These are phyloP conservation scores for Podarcis siculus DNA, from an alignment of 2,797 vertebrate species.

Conservation along the genomic window DNA sequence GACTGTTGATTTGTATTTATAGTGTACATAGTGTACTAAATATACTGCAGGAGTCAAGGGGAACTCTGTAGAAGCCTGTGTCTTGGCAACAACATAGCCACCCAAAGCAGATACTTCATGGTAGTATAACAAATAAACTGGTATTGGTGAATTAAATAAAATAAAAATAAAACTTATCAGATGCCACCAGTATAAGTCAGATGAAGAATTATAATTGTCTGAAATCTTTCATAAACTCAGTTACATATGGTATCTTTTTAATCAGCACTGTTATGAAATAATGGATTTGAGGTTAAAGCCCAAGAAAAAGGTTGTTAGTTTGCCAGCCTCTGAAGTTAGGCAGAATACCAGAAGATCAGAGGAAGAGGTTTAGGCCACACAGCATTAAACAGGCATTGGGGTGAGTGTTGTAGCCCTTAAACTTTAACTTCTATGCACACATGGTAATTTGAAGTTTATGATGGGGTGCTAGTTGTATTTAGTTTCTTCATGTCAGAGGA, in stretches of 20 bases:
- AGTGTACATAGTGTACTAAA: neutral
- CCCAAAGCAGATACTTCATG: too few species aligned
- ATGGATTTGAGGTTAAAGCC: neutral
- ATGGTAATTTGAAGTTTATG: neutral
- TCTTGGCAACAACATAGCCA: neutral
- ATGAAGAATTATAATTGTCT: neutral
- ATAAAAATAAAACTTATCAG: neutral
- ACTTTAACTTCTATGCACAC: neutral
- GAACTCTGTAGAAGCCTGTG: neutral
- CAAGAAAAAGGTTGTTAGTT: neutral
- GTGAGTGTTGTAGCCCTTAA: neutral
- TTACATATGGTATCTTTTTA: neutral
- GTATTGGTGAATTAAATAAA: neutral
- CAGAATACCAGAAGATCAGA: neutral
- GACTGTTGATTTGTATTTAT: neutral
- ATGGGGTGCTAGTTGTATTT: neutral
- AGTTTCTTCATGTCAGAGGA: constrained; percentile 6
- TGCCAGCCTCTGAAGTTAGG: neutral
- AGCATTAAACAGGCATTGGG: neutral
- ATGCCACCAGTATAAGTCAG: neutral
- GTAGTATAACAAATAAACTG: neutral
- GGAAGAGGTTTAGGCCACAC: neutral
- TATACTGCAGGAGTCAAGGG: neutral
- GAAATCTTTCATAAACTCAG: neutral
- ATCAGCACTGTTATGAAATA: neutral